Base-by-base conservation (phyloP, 2,113 vertebrate species). In the Smithornis capensis region DNA sequence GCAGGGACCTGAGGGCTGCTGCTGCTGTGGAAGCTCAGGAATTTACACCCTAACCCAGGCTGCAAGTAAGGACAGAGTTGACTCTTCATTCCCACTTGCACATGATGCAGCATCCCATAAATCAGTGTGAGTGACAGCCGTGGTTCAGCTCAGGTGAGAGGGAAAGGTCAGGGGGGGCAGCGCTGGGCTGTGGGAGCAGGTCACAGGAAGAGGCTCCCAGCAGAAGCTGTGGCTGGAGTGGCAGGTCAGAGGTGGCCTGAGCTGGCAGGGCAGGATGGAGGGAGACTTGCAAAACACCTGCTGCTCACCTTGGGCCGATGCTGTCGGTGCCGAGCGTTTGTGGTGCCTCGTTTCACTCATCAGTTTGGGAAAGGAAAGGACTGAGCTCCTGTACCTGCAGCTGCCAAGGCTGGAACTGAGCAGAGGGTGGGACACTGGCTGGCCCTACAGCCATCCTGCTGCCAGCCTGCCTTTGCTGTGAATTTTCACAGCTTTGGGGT, bases 401-500 rank as follows among this genome's bases (percentile, higher is more conserved):
- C 85, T 44, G 62, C 52, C 6, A 52, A 27, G 57, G 35, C 74
- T 80, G 91, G 75, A 19, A 6, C 76, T 0, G 4, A 12, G 55
- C 14, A 29, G 71, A 8, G 60, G 75, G 62, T 12, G 8, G 79
- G 79, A 53, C 52, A 42, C 80, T 29, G 4, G 49, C 56, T 19
- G 9, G 42, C 77, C 77, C 78, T 19, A 7, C 70, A 29, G 69
- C 57, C 8, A 0, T 3, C 45, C 45, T 33, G 68, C 21, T 59
- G 40, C 55, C 70, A 76, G 2, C 45, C 65, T 65, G 60, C 49
- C 73, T 83, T 19, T 77, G 84, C 42, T 29, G 59, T 62, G 83
- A 86, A 21, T 80, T 78, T 70, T 86, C 88, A 49, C 79, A 40
- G 90, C 90, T 86, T 75, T 81, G 90, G 95, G 68, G 76, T 55